Base-by-base conservation (phyloP, 2,888 invertebrate species). In the Phortica magna region DNA sequence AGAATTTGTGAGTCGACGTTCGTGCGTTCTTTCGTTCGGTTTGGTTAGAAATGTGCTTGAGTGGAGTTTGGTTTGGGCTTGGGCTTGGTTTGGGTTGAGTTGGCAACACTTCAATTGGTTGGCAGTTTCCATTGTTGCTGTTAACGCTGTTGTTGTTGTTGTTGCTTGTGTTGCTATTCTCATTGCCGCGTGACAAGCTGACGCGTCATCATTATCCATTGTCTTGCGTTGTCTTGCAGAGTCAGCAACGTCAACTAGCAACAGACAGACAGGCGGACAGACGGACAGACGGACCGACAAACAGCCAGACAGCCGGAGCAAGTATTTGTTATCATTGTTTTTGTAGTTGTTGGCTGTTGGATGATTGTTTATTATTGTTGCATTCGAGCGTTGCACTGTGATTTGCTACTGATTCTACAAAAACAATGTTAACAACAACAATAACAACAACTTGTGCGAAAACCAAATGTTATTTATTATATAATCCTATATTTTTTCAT, bases 141-240 rank as follows among this genome's bases (percentile, higher is more conserved):
- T 17, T 71, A 17, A 7, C n/a, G 41, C 41, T 72, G 48, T 55
- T 48, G 59, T 10, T 59, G 43, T 57, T 77, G 71, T 12, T 76
- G 65, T n/a, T 73, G n/a, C 22, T 53, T 7, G 43, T 70, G n/a
- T 74, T 77, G 73, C 68, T 79, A 77, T 81, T 75, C 80, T 80
- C 82, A 82, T 83, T 83, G 86, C 87, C 82, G 81, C 79, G 82
- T 79, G 83, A 88, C 89, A 89, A 88, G 83, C 87, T 85, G 85
- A 87, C 83, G 83, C 84, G 84, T 81, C 85, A 83, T 85, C 87
- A 85, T 88, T 85, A 88, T 84, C 81, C 78, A 83, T 85, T 87
- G 85, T 85, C 79, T 82, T 78, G 5, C 76, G 77, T 81, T 78
- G 22, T 77, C 57, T 22, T 55, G 31, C 70, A 48, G 17, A n/a